Evolutionary conservation across 2,888 invertebrate species (phyloP).

Genomic region (Zaprionus lineosus): DNA sequence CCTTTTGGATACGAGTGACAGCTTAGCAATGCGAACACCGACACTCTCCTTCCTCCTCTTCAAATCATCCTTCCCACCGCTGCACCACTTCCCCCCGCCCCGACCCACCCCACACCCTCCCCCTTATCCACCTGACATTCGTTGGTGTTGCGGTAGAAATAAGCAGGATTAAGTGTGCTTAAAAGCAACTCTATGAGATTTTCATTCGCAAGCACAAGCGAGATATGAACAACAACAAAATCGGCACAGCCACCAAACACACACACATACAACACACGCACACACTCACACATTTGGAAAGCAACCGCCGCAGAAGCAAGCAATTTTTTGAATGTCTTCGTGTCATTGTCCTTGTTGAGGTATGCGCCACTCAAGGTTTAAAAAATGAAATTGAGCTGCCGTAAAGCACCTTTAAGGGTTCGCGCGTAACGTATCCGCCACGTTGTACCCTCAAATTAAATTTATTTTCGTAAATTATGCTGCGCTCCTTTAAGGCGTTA

Average conservation of each 20-base stretch:
- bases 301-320: neutral
- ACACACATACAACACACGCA: too few species aligned
- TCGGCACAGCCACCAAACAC: too few species aligned
- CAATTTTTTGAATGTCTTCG: neutral
- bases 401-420: neutral
- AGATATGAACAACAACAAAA: constrained; percentile 4
- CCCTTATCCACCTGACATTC: too few species aligned
- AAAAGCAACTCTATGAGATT: constrained; percentile 61
- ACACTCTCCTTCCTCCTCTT: neutral
- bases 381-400: neutral
- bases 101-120: too few species aligned
- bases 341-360: constrained; percentile 3
- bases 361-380: constrained; percentile 15
- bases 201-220: constrained; percentile 36
- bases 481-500: too few species aligned
- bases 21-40: constrained; percentile 36
- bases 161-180: constrained; percentile 72
- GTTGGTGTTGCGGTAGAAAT: constrained; percentile 61
- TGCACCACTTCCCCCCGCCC: too few species aligned
- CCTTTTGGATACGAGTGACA: constrained; percentile 30
- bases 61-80: too few species aligned
- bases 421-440: constrained; percentile 3
- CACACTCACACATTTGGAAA: too few species aligned
- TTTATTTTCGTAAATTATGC: too few species aligned
- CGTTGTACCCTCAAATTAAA: too few species aligned